A percentile compares a stretch with the other conserved stretches of the same genome.
These are phyloP conservation scores for Seriola aureovittata DNA, from an alignment of 2,113 vertebrate species.

Conservation along the genomic window DNA sequence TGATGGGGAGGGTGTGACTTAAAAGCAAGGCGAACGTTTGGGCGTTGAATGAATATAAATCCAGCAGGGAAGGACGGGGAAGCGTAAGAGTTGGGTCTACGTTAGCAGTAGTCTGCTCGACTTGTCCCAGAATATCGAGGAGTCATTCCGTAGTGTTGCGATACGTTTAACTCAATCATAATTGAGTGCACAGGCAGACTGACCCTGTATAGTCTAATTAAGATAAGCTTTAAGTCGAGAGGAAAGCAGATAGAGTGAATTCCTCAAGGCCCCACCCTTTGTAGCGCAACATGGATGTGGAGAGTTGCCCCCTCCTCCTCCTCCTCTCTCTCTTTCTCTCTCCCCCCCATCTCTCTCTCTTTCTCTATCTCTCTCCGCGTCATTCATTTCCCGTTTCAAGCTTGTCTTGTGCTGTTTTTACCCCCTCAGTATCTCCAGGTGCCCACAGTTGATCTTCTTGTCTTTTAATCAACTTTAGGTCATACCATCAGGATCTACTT, in stretches of 20 bases:
- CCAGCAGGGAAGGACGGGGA: not conserved
- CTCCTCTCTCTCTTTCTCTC: conserved; percentile 1
- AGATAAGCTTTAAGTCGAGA: conserved; percentile 74
- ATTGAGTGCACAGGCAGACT: conserved; percentile 52
- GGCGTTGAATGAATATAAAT: conserved; percentile 35
- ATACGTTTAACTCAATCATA: conserved; percentile 50
- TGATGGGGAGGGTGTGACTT: conserved; percentile 56
- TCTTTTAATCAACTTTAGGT: conserved; percentile 36
- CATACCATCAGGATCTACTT: conserved; percentile 38
- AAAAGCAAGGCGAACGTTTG: conserved; percentile 6
- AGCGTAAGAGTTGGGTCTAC: conserved; percentile 30
- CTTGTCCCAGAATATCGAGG: conserved; percentile 47
- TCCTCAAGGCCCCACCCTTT: conserved; percentile 87
- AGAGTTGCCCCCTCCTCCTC: conserved; percentile 62
- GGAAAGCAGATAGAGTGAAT: conserved; percentile 75
- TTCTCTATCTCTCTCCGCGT: conserved; percentile 42
- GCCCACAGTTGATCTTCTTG: conserved; percentile 29
- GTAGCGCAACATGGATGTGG: conserved; percentile 80
- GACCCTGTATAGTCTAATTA: conserved; percentile 64
- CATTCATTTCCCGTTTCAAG: conserved; percentile 74
- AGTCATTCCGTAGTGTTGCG: conserved; percentile 16
- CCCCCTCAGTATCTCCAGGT: conserved; percentile 61
- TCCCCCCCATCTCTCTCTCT: conserved; percentile 2
- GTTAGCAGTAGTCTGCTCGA: conserved; percentile 40
- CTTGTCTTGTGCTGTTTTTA: conserved; percentile 53